phyloP scores from a whole-genome alignment of 2,113 vertebrate species.

The Pseudorasbora parva region DNA sequence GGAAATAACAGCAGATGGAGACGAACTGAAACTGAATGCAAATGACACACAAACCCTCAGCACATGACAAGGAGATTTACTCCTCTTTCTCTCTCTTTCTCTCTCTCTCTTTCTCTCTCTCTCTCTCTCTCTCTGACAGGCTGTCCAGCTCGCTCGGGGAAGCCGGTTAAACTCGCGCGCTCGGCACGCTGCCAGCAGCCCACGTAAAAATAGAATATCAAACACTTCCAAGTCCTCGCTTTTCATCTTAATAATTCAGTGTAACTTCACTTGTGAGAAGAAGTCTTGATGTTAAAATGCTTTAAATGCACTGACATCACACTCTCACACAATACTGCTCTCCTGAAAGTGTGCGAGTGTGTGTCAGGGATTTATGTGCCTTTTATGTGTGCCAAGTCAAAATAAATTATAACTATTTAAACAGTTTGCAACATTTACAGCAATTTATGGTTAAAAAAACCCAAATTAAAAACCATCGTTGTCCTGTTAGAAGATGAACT shows the following conservation, averaged over 20 bases:
- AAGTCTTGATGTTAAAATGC: slow-evolving; percentile 2
- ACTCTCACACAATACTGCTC: neutral
- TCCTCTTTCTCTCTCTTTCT: neutral
- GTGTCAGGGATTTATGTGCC: too few species aligned
- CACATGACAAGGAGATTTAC: slow-evolving; percentile 47
- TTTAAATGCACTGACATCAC: slow-evolving; percentile 36
- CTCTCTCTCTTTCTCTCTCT: slow-evolving; percentile 12
- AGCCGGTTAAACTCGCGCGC: slow-evolving; percentile 57
- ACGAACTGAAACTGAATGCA: slow-evolving; percentile 28
- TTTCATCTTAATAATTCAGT: slow-evolving; percentile 70
- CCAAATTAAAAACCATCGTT: too few species aligned
- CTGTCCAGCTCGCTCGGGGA: slow-evolving; percentile 64
- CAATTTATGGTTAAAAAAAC: too few species aligned
- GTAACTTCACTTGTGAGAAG: slow-evolving; percentile 50
- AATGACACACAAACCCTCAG: slow-evolving; percentile 29
- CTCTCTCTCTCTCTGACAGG: slow-evolving; percentile 54
- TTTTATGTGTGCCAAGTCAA: too few species aligned
- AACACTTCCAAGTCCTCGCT: slow-evolving; percentile 60
- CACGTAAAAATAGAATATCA: slow-evolving; percentile 68
- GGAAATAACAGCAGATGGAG: slow-evolving; percentile 49
- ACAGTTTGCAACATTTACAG: too few species aligned
- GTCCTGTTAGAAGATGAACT: too few species aligned
- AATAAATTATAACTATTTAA: too few species aligned
- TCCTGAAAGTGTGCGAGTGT: too few species aligned
- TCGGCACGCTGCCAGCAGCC: slow-evolving; percentile 61